These are phyloP conservation scores for Gortyna flavago DNA, from an alignment of 2,888 invertebrate species.

Conservation along the genomic window DNA sequence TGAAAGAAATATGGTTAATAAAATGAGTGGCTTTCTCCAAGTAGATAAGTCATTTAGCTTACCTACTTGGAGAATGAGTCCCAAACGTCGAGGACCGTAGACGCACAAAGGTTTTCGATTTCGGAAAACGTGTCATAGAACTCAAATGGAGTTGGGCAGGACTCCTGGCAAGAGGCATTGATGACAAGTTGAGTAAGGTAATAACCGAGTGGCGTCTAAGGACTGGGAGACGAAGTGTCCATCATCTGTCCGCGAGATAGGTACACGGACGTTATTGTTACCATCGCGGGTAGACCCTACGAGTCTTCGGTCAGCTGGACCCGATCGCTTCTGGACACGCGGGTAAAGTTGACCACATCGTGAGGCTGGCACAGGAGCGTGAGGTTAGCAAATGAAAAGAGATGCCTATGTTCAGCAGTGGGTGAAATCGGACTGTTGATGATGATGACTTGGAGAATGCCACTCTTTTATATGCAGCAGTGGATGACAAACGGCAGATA, in stretches of 20 bases:
- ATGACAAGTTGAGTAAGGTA: not conserved
- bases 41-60: not conserved
- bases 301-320: no score
- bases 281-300: not conserved
- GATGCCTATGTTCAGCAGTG: no score
- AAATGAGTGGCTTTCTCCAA: not conserved
- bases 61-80: not conserved
- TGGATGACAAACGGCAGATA: not conserved
- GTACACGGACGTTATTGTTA: not conserved
- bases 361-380: not conserved
- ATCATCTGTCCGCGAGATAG: not conserved
- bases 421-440: no score
- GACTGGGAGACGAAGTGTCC: not conserved
- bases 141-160: not conserved
- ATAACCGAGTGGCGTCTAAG: not conserved
- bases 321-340: no score
- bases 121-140: not conserved
- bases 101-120: not conserved
- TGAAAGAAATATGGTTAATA: slow-evolving; percentile 6
- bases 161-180: not conserved
- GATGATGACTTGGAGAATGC: not conserved
- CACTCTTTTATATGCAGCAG: not conserved
- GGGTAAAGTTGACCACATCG: no score
- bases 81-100: not conserved
- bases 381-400: not conserved